These are phyloP conservation scores for Myoxocephalus aenaeus DNA, from an alignment of 2,797 vertebrate species.

Conservation along the genomic window DNA sequence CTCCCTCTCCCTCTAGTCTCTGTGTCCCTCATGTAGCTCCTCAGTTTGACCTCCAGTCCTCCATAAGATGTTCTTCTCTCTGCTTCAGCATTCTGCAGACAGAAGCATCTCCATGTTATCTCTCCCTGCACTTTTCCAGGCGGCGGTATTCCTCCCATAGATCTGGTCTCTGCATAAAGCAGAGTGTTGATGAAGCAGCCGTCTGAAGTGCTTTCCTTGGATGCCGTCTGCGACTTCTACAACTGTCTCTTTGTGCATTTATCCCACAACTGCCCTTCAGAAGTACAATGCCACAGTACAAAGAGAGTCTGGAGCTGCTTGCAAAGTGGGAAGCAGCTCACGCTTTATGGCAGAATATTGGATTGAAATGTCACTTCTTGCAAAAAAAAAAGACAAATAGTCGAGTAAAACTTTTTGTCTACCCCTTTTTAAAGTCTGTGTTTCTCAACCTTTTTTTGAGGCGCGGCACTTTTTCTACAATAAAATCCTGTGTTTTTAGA, in stretches of 20 bases:
- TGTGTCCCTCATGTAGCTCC: conserved; percentile 38
- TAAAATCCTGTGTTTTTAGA: too few relatives aligned
- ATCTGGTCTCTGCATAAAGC: conserved; percentile 57
- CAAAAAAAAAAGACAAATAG: background rate
- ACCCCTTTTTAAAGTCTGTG: background rate
- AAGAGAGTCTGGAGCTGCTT: background rate
- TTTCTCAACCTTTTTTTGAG: too few relatives aligned
- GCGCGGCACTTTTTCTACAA: too few relatives aligned
- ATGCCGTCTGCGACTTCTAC: conserved; percentile 22
- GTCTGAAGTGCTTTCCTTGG: conserved; percentile 38
- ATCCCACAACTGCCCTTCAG: conserved; percentile 19
- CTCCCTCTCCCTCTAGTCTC: too few relatives aligned
- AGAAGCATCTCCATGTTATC: conserved; percentile 53
- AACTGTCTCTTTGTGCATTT: conserved; percentile 2
- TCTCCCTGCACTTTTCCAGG: conserved; percentile 43
- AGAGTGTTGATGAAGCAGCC: conserved; percentile 61
- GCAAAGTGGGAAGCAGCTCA: background rate
- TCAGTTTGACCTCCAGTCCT: conserved; percentile 61
- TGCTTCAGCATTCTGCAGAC: conserved; percentile 59
- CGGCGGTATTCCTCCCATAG: conserved; percentile 59
- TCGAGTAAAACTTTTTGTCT: background rate
- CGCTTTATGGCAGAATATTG: background rate
- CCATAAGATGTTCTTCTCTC: conserved; percentile 29
- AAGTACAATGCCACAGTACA: background rate
- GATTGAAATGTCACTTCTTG: background rate